These are phyloP conservation scores for Pogonophryne albipinna DNA, from an alignment of 2,797 vertebrate species.

Conservation along the genomic window DNA sequence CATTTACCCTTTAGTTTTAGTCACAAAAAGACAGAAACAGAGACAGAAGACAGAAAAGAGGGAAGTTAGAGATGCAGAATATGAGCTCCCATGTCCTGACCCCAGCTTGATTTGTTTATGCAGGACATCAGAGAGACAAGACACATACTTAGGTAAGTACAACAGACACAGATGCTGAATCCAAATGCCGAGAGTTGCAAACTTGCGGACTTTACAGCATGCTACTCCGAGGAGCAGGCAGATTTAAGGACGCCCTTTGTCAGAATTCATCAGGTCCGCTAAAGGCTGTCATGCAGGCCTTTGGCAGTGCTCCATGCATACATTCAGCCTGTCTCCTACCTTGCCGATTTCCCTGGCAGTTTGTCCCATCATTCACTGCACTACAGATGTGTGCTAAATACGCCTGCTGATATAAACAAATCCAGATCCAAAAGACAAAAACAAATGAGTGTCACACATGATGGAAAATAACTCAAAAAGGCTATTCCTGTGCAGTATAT, in stretches of 20 bases:
- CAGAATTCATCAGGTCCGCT: slow-evolving; percentile 47
- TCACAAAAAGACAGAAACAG: slow-evolving; percentile 12
- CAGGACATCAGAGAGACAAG: slow-evolving; percentile 31
- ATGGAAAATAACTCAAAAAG: slow-evolving; percentile 9
- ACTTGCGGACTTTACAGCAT: slow-evolving; percentile 57
- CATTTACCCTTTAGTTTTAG: slow-evolving; percentile 6
- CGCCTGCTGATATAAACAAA: slow-evolving; percentile 71
- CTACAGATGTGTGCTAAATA: slow-evolving; percentile 72
- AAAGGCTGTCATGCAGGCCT: slow-evolving; percentile 66
- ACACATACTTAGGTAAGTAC: slow-evolving; percentile 40
- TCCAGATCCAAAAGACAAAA: slow-evolving; percentile 61
- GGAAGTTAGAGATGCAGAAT: slow-evolving; percentile 29
- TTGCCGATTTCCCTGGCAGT: slow-evolving; percentile 60
- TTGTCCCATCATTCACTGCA: slow-evolving; percentile 68
- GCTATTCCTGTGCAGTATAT: slow-evolving; percentile 7
- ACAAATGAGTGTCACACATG: slow-evolving; percentile 25
- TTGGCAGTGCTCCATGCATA: slow-evolving; percentile 68
- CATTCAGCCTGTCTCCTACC: slow-evolving; percentile 71
- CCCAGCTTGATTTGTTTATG: slow-evolving; percentile 25
- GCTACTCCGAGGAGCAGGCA: slow-evolving; percentile 53
- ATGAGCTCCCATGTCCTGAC: slow-evolving; percentile 19
- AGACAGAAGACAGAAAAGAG: neutral
- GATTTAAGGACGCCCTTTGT: slow-evolving; percentile 28
- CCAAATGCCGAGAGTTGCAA: slow-evolving; percentile 49
- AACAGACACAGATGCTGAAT: slow-evolving; percentile 58